These are phyloP conservation scores for Eira barbara DNA, from an alignment of 2,113 vertebrate genomes.

Conservation along the genomic window DNA sequence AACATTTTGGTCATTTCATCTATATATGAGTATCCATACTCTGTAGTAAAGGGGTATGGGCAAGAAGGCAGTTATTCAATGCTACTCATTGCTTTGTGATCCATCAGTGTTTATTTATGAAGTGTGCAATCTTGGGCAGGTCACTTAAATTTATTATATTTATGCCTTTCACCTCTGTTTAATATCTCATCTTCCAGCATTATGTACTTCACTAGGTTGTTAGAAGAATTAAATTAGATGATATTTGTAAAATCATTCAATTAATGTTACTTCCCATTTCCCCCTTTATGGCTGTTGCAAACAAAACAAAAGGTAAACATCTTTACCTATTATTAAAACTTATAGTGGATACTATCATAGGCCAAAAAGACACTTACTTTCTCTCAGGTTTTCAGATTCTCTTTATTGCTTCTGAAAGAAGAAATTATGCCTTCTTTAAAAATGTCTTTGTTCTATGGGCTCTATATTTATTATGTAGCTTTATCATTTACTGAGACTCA, in stretches of 20 bases:
- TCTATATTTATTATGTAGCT: neutral
- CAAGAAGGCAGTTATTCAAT: neutral
- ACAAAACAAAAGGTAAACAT: neutral
- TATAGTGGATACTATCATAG: neutral
- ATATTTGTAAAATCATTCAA: neutral
- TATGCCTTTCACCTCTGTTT: neutral
- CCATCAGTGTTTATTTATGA: neutral
- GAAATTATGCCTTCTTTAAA: neutral
- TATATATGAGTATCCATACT: neutral
- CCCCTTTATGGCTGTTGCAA: neutral
- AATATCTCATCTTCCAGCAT: neutral
- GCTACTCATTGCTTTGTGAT: neutral
- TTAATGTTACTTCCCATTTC: neutral
- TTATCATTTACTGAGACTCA: neutral
- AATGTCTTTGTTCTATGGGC: neutral
- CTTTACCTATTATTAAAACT: neutral
- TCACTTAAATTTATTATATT: neutral
- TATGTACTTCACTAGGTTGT: neutral
- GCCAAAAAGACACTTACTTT: neutral
- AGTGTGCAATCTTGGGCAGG: neutral
- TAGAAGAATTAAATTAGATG: neutral
- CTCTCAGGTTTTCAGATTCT: neutral
- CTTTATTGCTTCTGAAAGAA: neutral
- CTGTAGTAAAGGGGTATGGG: neutral
- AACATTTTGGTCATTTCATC: neutral